Base-by-base conservation (phyloP, 2,888 invertebrate genomes). In the Diaphora mendica region DNA sequence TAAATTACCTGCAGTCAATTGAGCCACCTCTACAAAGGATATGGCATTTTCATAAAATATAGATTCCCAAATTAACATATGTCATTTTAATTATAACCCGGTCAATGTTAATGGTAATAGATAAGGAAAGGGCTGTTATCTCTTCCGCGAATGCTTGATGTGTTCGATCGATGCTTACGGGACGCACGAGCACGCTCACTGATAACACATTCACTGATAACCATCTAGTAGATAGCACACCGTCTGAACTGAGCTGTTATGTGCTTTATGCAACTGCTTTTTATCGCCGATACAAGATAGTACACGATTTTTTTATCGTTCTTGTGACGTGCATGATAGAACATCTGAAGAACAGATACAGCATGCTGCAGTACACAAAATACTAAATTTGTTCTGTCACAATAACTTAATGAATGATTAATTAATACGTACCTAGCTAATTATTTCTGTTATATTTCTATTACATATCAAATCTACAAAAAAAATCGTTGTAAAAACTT, bases 141-240 rank as follows among this genome's bases (percentile, higher is more conserved):
- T 83, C 79, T 90, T 91, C 88, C 88, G 87, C 76, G 82, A 82
- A 81, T 71, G 78, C 77, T 76, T 80, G 80, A 79, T 77, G 78
- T 81, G 77, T 77, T 78, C 87, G 86, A 89, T 89, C 90, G 89
- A 90, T 89, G 82, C 85, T 82, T 82, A 72, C 78, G 82, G 87
- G 81, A 80, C 86, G 84, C 83, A 81, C 77, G 82, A 87, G 88
- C 94, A 94, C 94, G 94, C 89, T 88, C 87, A 75, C 80, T 88
- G 93, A 92, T 93, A 91, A 87, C 84, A 71, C 70, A 23, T 23
- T 44, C 23, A 33, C 79, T 89, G 93, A 95, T 94, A 91, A 88
- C 78, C 82, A 93, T 93, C 92, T 87, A 81, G 78, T 76, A 89
- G 93, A 94, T 93, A 93, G 82, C 86, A 86, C 87, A 87, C 77